Evolutionary conservation across 2,113 vertebrate genomes (phyloP).

Genomic region (Plectropomus leopardus): DNA sequence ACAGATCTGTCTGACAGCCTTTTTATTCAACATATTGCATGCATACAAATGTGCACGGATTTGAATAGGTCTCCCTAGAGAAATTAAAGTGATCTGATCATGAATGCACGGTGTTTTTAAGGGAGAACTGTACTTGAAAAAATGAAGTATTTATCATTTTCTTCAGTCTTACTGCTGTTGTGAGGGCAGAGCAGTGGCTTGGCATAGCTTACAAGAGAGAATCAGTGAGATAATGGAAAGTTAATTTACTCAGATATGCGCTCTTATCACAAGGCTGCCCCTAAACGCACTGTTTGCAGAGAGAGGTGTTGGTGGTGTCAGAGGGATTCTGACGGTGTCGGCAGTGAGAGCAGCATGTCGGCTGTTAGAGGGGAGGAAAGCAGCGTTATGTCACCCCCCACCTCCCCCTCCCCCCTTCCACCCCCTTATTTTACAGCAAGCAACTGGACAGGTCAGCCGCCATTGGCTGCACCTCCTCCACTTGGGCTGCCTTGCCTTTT

Average conservation of each 20-base stretch:
- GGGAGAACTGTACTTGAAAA: background rate
- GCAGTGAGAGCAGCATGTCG: slow-evolving; percentile 45
- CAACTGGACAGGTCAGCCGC: slow-evolving; percentile 83
- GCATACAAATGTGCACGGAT: background rate
- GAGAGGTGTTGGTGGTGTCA: background rate
- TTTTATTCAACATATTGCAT: slow-evolving; percentile 1
- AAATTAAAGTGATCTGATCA: background rate
- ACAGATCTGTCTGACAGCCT: slow-evolving; percentile 1
- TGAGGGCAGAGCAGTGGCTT: background rate
- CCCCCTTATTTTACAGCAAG: slow-evolving; percentile 81
- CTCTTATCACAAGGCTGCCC: slow-evolving; percentile 70
- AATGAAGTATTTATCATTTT: background rate
- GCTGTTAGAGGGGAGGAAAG: slow-evolving; percentile 68
- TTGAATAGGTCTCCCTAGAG: background rate
- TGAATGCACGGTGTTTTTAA: background rate
- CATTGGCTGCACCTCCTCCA: slow-evolving; percentile 90
- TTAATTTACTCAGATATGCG: slow-evolving; percentile 68
- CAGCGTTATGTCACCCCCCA: slow-evolving; percentile 54
- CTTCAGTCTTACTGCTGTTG: background rate
- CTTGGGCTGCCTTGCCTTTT: slow-evolving; percentile 96
- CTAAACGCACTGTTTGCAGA: slow-evolving; percentile 6
- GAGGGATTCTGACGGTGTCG: slow-evolving; percentile 3
- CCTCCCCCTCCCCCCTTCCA: slow-evolving; percentile 20
- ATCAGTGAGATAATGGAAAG: slow-evolving; percentile 82
- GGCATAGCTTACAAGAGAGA: slow-evolving; percentile 51